These are phyloP conservation scores for Zaprionus bogoriensis DNA, from an alignment of 2,888 invertebrate genomes.

Conservation along the genomic window DNA sequence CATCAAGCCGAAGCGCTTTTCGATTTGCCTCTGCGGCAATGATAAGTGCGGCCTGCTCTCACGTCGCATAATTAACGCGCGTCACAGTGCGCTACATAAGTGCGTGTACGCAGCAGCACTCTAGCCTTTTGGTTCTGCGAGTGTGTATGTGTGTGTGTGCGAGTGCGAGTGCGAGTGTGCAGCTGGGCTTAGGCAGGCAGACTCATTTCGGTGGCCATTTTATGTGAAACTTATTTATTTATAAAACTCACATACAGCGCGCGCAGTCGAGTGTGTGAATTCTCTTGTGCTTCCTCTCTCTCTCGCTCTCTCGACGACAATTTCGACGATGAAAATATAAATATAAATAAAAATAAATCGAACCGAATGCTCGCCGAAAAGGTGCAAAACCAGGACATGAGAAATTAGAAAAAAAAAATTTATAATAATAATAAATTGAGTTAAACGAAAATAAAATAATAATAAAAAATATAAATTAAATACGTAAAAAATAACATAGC, in stretches of 20 bases:
- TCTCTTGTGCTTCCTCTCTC: background rate
- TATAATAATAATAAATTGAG: background rate
- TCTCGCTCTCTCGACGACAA: conserved; percentile 42
- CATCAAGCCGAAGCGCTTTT: conserved; percentile 29
- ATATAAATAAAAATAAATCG: conserved; percentile 24
- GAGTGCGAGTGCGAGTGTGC: conserved; percentile 7
- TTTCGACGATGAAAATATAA: conserved; percentile 37
- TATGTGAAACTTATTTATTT: conserved; percentile 61
- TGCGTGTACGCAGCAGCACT: conserved; percentile 10
- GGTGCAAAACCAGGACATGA: conserved; percentile 53
- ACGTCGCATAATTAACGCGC: conserved; percentile 63
- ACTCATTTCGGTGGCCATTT: conserved; percentile 58
- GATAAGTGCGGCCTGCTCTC: conserved; percentile 43
- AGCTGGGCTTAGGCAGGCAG: conserved; percentile 57
- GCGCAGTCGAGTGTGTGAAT: conserved; percentile 73
- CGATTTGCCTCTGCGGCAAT: conserved; percentile 12
- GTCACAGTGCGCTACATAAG: conserved; percentile 41
- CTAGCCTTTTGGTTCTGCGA: too few species aligned
- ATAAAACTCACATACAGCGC: conserved; percentile 50
- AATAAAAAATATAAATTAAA: conserved; percentile 7
- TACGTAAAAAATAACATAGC: too few species aligned
- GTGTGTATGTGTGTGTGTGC: background rate
- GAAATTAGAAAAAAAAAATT: conserved; percentile 29
- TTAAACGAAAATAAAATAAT: conserved; percentile 7
- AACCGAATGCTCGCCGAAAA: conserved; percentile 18